Percentiles rank a stretch among this genome's conserved stretches.
Evolutionary conservation across 1,140 invertebrate genomes (phyloP).

Genomic region (Dinoponera quadriceps): DNA sequence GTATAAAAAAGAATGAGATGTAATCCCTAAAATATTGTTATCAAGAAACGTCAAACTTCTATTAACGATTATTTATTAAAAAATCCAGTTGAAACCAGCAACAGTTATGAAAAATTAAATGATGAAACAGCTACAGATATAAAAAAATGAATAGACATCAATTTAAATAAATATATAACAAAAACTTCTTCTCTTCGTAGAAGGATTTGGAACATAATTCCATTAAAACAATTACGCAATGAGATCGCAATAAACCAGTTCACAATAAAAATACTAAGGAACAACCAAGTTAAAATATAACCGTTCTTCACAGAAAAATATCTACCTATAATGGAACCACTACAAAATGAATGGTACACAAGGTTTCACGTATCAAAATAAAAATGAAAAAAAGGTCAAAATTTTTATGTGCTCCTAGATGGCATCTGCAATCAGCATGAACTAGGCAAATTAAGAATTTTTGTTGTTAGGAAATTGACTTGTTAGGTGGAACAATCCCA

Average conservation of each 20-base stretch:
- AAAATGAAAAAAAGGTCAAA: slow-evolving; percentile 21
- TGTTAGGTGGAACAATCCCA: no score
- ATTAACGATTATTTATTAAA: no score
- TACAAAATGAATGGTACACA: no score
- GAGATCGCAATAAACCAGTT: slow-evolving; percentile 13
- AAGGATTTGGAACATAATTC: slow-evolving; percentile 9
- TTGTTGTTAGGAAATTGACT: no score
- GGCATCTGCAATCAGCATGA: no score
- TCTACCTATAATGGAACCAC: neutral
- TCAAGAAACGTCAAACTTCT: no score
- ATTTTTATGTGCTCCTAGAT: no score
- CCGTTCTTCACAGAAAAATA: neutral
- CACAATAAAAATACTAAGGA: slow-evolving; percentile 7
- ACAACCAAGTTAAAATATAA: slow-evolving; percentile 9
- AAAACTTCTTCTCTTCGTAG: slow-evolving; percentile 10
- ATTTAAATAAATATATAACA: neutral
- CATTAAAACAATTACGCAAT: neutral
- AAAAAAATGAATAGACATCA: neutral
- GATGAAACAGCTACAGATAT: neutral
- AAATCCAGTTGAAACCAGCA: no score
- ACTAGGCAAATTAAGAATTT: no score
- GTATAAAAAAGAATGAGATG: neutral
- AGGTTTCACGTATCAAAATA: neutral
- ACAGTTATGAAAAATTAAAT: no score
- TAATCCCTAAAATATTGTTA: neutral